Evolutionary conservation across 2,797 vertebrate genomes (phyloP).

Genomic region (Helarctos malayanus): DNA sequence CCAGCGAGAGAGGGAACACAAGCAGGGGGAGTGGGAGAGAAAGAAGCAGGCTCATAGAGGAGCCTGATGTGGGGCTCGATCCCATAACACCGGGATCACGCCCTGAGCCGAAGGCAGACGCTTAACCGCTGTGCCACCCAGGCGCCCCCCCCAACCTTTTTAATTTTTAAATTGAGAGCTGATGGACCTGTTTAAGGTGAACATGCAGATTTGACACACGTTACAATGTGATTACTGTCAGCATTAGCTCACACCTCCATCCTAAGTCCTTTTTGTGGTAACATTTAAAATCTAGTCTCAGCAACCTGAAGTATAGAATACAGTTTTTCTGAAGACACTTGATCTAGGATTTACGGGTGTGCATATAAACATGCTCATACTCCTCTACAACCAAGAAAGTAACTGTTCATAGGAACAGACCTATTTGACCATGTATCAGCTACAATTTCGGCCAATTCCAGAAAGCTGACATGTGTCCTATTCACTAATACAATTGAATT

Average conservation of each 20-base stretch:
- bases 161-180: not conserved
- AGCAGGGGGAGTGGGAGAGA: too few species aligned
- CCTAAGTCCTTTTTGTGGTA: not conserved
- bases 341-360: not conserved
- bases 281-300: not conserved
- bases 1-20: too few species aligned
- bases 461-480: not conserved
- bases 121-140: not conserved
- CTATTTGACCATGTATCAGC: not conserved
- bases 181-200: not conserved
- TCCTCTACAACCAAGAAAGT: not conserved
- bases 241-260: not conserved
- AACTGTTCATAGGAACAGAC: not conserved
- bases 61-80: too few species aligned
- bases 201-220: not conserved
- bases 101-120: not conserved
- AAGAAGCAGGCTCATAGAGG: too few species aligned
- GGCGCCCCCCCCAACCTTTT: not conserved
- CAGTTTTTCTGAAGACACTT: not conserved
- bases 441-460: not conserved
- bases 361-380: not conserved
- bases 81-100: not conserved
- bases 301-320: not conserved
- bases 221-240: not conserved
- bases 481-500: not conserved